Base-by-base conservation (phyloP, 2,797 vertebrate species). In the Lithobates sylvaticus region DNA sequence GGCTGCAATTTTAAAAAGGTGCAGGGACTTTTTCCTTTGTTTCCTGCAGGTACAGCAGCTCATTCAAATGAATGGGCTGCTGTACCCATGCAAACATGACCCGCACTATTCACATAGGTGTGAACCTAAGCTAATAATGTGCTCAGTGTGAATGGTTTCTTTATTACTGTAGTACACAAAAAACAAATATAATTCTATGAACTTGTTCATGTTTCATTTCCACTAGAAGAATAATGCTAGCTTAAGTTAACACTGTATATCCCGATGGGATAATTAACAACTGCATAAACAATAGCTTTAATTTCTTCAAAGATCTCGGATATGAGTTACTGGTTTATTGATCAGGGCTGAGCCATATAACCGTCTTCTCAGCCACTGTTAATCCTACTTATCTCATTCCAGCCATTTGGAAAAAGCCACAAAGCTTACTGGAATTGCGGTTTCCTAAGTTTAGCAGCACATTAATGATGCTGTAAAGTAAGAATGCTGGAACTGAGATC, bases 401-500 rank as follows among this genome's bases (percentile, higher is more conserved):
- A 65, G 26, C n/a, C 18, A 26, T 74, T 67, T 50, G 58, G 81
- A 65, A 26, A 34, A 83, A 32, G 39, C 70, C 71, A 75, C 72
- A 75, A 74, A 67, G 27, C 71, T 64, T 65, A 47, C 61, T 83
- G 81, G 70, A 65, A 65, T 44, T 83, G 71, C 47, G 81, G 81
- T 67, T 83, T 65, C 26, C 81, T 75, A 83, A 27, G 61, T 67
- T 83, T 75, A 75, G 71, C 72, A 75, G 72, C 50, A 83, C 44
- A 26, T 83, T 83, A 83, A 74, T 50, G 74, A 32, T 50, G 36
- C 58, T 47, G 71, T 81, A 78, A 84, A 70, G 39, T 75, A 15
- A 65, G 50, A 68, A 64, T 70, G 61, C 27, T 67, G 64, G 58
- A 34, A 44, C 75, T 44, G 29, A 34, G 2, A 76, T 61, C 64